These are phyloP conservation scores for Thymallus thymallus DNA, from an alignment of 2,113 vertebrate species.

Conservation along the genomic window DNA sequence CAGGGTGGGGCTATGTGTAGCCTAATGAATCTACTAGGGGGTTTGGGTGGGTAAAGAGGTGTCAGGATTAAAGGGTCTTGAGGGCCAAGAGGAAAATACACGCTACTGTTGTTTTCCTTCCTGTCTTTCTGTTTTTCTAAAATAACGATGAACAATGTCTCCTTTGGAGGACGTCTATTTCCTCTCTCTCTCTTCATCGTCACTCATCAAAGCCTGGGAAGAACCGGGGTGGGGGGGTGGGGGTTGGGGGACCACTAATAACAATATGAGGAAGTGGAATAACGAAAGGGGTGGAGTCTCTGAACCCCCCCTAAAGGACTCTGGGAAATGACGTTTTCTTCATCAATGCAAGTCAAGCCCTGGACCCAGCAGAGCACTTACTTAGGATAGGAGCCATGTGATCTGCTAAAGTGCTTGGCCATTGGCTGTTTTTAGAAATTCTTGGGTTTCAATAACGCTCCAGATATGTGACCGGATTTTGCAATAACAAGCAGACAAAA, in stretches of 20 bases:
- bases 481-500: slow-evolving; percentile 44
- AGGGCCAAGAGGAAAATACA: slow-evolving; percentile 23
- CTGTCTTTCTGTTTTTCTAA: slow-evolving; percentile 25
- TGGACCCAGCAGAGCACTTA: slow-evolving; percentile 28
- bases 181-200: slow-evolving; percentile 10
- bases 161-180: slow-evolving; percentile 20
- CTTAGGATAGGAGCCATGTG: slow-evolving; percentile 33
- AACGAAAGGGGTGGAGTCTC: background rate
- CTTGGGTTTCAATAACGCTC: slow-evolving; percentile 4
- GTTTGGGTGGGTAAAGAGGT: background rate
- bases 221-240: no score
- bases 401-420: slow-evolving; percentile 1
- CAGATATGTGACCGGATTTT: slow-evolving; percentile 26
- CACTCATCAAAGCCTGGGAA: slow-evolving; percentile 22
- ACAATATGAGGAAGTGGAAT: slow-evolving; percentile 9
- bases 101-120: slow-evolving; percentile 18
- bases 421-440: slow-evolving; percentile 2
- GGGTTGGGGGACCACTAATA: slow-evolving; percentile 39
- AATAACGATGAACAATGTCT: slow-evolving; percentile 26
- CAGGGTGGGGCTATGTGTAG: slow-evolving; percentile 7
- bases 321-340: slow-evolving; percentile 6
- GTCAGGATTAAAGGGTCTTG: slow-evolving; percentile 9
- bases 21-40: slow-evolving; percentile 30
- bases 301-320: slow-evolving; percentile 4
- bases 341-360: slow-evolving; percentile 2